A percentile compares a stretch with the other conserved stretches of the same genome.
Conservation (phyloP, 1,140 invertebrate genomes). For the Drosophila simulans region DNA sequence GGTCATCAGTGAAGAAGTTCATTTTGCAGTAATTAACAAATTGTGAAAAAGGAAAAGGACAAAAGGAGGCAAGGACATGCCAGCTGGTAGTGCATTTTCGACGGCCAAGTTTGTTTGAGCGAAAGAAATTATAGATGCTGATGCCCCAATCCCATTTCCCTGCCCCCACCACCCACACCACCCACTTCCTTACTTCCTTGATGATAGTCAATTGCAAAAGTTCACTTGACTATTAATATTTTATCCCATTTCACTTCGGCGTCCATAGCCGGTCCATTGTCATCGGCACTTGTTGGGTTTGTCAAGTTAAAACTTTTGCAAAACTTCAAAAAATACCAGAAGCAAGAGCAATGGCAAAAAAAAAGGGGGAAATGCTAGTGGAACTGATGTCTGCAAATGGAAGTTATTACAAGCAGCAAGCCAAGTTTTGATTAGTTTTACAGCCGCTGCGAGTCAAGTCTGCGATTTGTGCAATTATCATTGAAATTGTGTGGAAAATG, state of each 20-base stretch:
- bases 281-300: conserved; percentile 74
- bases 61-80: conserved; percentile 4
- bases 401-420: conserved; percentile 52
- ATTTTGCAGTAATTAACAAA: conserved; percentile 82
- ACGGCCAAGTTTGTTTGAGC: conserved; percentile 71
- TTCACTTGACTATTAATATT: conserved; percentile 78
- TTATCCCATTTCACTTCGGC: conserved; percentile 72
- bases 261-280: conserved; percentile 57
- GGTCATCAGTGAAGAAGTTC: conserved; percentile 67
- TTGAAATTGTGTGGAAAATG: conserved; percentile 48
- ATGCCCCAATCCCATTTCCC: conserved; percentile 35
- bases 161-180: neutral
- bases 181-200: conserved; percentile 40
- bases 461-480: conserved; percentile 44
- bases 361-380: conserved; percentile 19
- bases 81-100: conserved; percentile 54
- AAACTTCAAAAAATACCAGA: conserved; percentile 43
- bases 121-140: conserved; percentile 78
- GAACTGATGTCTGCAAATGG: conserved; percentile 57
- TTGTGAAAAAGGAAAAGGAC: conserved; percentile 50
- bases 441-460: conserved; percentile 35
- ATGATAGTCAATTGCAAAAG: conserved; percentile 77
- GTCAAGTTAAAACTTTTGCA: conserved; percentile 58
- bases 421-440: conserved; percentile 61
- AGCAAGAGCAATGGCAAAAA: conserved; percentile 8